Conservation (phyloP, 2,113 vertebrate species). For the Danionella cerebrum region DNA sequence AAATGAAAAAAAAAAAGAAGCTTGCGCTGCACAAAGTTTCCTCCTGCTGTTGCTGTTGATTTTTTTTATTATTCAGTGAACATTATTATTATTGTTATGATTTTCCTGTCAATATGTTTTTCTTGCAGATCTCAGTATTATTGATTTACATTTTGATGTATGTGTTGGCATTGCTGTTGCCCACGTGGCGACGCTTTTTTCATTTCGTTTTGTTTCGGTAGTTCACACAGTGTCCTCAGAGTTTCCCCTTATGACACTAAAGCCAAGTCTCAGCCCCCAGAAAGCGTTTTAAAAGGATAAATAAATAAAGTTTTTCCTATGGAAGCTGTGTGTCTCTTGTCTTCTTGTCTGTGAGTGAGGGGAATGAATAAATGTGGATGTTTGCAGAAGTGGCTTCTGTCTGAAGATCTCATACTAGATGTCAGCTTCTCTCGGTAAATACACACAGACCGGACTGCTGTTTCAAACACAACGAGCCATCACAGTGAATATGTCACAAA, state of each 20-base stretch:
- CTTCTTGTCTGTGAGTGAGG: neutral
- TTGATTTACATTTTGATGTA: conserved; percentile 27
- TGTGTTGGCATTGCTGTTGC: conserved; percentile 24
- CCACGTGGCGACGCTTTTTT: neutral
- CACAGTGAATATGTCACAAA: conserved; percentile 11
- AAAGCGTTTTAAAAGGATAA: conserved; percentile 33
- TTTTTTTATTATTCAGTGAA: conserved; percentile 16
- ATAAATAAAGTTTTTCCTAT: conserved; percentile 45
- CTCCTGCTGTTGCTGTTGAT: neutral
- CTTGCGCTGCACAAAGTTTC: conserved; percentile 7
- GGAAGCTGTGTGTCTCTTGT: conserved; percentile 2
- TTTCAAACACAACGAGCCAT: conserved; percentile 23
- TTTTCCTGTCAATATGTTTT: conserved; percentile 25
- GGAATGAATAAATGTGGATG: neutral
- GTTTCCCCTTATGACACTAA: conserved; percentile 11
- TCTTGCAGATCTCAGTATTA: conserved; percentile 35
- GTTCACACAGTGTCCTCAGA: conserved; percentile 19
- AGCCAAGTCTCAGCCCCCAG: conserved; percentile 17
- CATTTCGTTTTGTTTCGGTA: neutral
- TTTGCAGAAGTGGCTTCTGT: neutral
- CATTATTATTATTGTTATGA: conserved; percentile 25
- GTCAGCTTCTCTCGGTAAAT: neutral
- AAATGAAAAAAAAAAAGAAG: neutral
- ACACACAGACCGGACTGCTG: neutral
- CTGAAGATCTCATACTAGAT: neutral